phyloP scores from a whole-genome alignment of 2,113 vertebrate genomes.

The Leiothrix lutea region DNA sequence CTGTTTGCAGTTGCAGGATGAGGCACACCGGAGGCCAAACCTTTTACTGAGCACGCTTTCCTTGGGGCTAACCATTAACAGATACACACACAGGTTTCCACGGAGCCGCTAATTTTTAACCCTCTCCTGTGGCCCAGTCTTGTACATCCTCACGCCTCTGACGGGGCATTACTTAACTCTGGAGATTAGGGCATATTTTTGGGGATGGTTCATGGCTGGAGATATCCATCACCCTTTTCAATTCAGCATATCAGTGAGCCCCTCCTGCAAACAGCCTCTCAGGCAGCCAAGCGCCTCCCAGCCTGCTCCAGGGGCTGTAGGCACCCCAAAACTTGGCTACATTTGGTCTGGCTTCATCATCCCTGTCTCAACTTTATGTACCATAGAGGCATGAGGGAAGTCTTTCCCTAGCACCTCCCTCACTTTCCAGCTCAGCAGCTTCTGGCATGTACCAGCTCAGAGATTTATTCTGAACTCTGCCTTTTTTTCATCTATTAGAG shows the following conservation, averaged over 20 bases:
- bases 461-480: neutral
- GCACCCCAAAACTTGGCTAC: neutral
- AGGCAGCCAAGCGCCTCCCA: neutral
- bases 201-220: neutral
- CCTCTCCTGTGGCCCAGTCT: neutral
- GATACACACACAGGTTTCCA: neutral
- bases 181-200: neutral
- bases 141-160: neutral
- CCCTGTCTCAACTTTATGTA: neutral
- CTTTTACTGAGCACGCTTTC: neutral
- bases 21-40: neutral
- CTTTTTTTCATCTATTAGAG: neutral
- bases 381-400: neutral
- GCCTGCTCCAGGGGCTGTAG: neutral
- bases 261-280: neutral
- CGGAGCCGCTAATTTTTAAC: neutral
- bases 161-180: rapidly evolving
- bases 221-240: neutral
- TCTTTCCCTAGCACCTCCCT: rapidly evolving
- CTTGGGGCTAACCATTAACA: neutral
- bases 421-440: neutral
- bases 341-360: neutral
- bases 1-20: neutral
- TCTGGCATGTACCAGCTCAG: neutral
- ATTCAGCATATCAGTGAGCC: neutral